phyloP scores from a whole-genome alignment of 2,797 vertebrate genomes.

The Eospalax fontanierii region DNA sequence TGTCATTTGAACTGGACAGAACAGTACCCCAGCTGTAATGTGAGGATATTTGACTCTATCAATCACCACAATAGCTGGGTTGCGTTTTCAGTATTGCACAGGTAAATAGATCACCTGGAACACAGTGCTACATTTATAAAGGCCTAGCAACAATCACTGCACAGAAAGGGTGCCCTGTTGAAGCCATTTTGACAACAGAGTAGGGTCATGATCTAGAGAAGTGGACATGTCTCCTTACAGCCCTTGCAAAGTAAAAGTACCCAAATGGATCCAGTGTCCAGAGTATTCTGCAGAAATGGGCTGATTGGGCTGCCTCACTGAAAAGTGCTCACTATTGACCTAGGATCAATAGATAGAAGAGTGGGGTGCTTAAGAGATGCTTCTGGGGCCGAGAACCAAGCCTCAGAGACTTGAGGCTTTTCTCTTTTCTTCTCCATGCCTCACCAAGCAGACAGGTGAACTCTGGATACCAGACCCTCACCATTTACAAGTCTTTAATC shows the following conservation, averaged over 20 bases:
- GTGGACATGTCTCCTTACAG: fast-evolving
- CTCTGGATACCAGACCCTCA: no score
- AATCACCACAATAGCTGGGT: constrained; percentile 82
- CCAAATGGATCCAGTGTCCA: fast-evolving
- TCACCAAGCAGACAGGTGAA: neutral
- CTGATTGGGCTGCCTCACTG: fast-evolving
- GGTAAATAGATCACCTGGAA: constrained; percentile 85
- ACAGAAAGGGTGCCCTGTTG: constrained; percentile 42
- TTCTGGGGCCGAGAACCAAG: neutral
- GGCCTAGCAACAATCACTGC: constrained; percentile 59
- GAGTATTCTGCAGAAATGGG: fast-evolving
- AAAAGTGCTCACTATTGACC: neutral
- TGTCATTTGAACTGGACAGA: constrained; percentile 84
- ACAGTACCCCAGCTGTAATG: constrained; percentile 81
- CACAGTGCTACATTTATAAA: constrained; percentile 36
- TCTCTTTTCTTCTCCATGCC: neutral
- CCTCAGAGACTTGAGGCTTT: neutral
- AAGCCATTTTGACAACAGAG: neutral
- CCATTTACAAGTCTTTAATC: neutral
- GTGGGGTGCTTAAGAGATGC: neutral
- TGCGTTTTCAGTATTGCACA: constrained; percentile 80
- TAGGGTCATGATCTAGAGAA: fast-evolving
- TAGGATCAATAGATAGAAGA: constrained; percentile 22
- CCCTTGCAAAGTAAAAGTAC: fast-evolving
- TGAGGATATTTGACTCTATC: constrained; percentile 83